Base-by-base conservation (phyloP, 2,113 vertebrate genomes). In the Argyrosomus japonicus region DNA sequence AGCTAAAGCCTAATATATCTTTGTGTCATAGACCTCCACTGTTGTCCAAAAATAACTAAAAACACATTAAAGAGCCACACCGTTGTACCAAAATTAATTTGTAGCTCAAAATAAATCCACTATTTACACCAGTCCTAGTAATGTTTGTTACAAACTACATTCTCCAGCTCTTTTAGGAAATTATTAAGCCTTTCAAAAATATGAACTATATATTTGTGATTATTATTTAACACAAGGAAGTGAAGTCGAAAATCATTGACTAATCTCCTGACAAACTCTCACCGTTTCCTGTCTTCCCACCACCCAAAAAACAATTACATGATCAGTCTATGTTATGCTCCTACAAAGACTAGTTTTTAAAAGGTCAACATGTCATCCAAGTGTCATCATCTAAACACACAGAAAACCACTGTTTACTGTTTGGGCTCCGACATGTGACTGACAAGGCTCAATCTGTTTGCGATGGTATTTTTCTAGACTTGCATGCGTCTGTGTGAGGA, bases 351-450 rank as follows among this genome's bases (percentile, higher is more conserved):
- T 7, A 8, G 23, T 72, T 79, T 40, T 60, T 9, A 80, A 78
- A 17, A 18, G 47, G 14, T 62, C 57, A 64, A 78, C 75, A 75
- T 65, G 50, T 75, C 81, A 84, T 56, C 32, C 36, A 84, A 87
- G 84, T 86, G 70, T 18, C 77, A 78, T 43, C 68, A 48, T 86
- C 36, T 62, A 54, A 79, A 69, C 58, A 82, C 36, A 83, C 13
- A 76, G 68, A 3, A 8, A 43, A 51, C 51, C 72, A 29, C 56
- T 87, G 82, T 83, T 68, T 47, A 3, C 21, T 29, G 72, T 75
- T 47, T 64, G 62, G 57, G 12, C n/a, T 51, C 19, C 36, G 13
- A 48, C 27, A 53, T 68, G 60, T 13, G 47, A 25, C 40, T 79
- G 25, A 84, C 74, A 77, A 83, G 36, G 68, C 72, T 68, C 19